These are phyloP conservation scores for Ciconia boyciana DNA, from an alignment of 2,113 vertebrate genomes.

Conservation along the genomic window DNA sequence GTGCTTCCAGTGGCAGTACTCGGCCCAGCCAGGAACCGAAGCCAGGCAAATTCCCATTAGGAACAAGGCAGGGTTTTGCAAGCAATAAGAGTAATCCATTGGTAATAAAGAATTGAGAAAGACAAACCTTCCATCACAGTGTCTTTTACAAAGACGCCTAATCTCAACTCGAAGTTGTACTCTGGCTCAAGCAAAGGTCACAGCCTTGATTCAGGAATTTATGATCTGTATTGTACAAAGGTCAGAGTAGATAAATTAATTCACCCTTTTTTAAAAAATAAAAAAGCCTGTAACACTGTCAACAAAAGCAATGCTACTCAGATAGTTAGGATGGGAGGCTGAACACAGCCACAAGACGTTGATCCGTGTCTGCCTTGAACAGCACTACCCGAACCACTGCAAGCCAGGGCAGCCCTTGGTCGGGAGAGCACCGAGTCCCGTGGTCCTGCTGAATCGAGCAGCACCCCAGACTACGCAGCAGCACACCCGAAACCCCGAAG, in stretches of 20 bases:
- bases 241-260: not conserved
- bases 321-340: not conserved
- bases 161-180: not conserved
- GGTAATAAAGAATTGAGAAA: not conserved
- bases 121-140: not conserved
- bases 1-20: not conserved
- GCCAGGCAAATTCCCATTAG: not conserved
- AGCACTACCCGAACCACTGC: fast-evolving
- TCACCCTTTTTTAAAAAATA: not conserved
- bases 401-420: not conserved
- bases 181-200: not conserved
- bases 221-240: not conserved
- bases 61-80: not conserved
- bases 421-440: fast-evolving
- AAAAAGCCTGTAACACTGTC: not conserved
- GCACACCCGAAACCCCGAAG: fast-evolving
- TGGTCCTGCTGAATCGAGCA: not conserved
- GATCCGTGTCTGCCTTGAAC: not conserved
- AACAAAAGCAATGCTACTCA: not conserved
- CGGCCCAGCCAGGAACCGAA: not conserved
- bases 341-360: too few relatives aligned
- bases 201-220: not conserved
- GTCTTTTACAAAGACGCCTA: fast-evolving
- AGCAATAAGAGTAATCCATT: not conserved
- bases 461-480: not conserved